These are phyloP conservation scores for Hetaerina titia DNA, from an alignment of 2,888 invertebrate genomes.

Conservation along the genomic window DNA sequence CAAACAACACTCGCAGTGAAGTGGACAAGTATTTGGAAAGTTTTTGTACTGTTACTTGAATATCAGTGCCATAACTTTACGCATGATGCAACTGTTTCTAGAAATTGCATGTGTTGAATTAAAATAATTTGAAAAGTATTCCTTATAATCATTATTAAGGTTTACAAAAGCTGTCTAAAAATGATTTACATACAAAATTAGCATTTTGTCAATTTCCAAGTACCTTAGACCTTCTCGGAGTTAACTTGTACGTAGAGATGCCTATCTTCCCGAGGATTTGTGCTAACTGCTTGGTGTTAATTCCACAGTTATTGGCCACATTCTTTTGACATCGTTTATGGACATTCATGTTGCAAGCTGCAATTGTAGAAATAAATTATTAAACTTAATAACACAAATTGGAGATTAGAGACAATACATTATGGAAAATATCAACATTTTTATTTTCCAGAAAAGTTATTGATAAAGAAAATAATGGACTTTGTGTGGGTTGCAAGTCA, in stretches of 20 bases:
- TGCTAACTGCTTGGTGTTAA: slow-evolving; percentile 98
- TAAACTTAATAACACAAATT: not conserved
- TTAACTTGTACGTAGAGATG: slow-evolving; percentile 92
- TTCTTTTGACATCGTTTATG: slow-evolving; percentile 99
- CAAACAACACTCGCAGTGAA: not conserved
- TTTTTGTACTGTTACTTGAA: not conserved
- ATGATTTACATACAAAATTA: slow-evolving; percentile 1
- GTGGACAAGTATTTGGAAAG: not conserved
- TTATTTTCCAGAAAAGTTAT: not conserved
- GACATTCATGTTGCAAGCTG: slow-evolving; percentile 97
- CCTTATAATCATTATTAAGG: not conserved
- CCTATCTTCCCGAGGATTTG: slow-evolving; percentile 95
- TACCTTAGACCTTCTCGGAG: slow-evolving; percentile 83
- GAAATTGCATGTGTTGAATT: no score
- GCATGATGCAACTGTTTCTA: no score
- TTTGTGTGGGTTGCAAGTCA: no score
- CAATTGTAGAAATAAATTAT: slow-evolving; percentile 68
- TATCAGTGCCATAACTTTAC: no score
- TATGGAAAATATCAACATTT: not conserved
- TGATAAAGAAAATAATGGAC: no score
- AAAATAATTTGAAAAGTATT: no score
- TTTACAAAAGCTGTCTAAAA: not conserved
- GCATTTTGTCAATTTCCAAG: slow-evolving; percentile 49
- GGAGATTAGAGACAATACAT: not conserved
- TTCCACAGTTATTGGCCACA: slow-evolving; percentile 99